Percentiles rank a stretch among this genome's conserved stretches.
Evolutionary conservation across 2,797 vertebrate species (phyloP).

Genomic region (Arnoldichthys spilopterus): DNA sequence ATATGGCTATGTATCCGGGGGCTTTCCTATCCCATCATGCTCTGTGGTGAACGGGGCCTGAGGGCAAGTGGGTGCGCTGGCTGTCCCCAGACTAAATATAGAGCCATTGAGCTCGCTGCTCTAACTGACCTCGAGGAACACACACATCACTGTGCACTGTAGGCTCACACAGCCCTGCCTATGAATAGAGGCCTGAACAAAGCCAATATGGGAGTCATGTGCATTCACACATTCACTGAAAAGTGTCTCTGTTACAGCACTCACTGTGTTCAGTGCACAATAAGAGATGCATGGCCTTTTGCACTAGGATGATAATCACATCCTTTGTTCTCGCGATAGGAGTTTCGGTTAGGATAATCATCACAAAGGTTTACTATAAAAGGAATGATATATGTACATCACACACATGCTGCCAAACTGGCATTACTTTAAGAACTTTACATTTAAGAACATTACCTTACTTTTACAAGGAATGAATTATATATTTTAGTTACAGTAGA

Average conservation of each 20-base stretch:
- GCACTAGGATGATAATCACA: neutral
- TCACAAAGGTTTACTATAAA: neutral
- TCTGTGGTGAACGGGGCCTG: conserved; percentile 28
- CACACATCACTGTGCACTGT: conserved; percentile 4
- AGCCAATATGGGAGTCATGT: conserved; percentile 29
- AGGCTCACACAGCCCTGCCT: neutral
- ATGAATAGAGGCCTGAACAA: conserved; percentile 23
- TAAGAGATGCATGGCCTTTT: neutral
- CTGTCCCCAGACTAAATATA: conserved; percentile 47
- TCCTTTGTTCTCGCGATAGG: neutral
- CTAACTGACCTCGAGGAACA: conserved; percentile 24
- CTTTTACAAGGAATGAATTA: no score
- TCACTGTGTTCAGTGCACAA: neutral
- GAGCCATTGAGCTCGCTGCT: conserved; percentile 20
- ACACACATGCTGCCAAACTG: no score
- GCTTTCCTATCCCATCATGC: conserved; percentile 49
- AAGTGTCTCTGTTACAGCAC: conserved; percentile 15
- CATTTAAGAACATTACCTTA: no score
- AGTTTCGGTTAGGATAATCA: neutral
- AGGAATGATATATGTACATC: no score
- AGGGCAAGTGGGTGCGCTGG: conserved; percentile 36
- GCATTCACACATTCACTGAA: neutral
- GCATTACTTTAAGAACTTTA: no score
- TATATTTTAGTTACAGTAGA: no score
- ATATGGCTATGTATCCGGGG: conserved; percentile 45